These are phyloP conservation scores for Cantharis lateralis DNA, from an alignment of 2,888 invertebrate genomes.

Conservation along the genomic window DNA sequence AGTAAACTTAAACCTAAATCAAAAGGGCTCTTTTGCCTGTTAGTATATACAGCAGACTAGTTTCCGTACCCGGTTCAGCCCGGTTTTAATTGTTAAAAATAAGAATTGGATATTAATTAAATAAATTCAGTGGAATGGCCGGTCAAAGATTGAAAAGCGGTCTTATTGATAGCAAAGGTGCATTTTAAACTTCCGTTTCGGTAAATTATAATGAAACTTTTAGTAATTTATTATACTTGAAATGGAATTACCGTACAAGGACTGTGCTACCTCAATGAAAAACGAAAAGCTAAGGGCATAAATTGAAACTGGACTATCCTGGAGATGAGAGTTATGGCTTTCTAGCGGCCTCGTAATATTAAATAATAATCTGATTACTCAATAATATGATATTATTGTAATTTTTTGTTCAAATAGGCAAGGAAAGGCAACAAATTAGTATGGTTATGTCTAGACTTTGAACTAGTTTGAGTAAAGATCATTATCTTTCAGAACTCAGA, in stretches of 20 bases:
- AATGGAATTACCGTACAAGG: background rate
- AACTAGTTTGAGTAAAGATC: background rate
- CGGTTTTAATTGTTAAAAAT: too few relatives aligned
- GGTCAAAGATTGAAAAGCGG: too few relatives aligned
- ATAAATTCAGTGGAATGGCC: too few relatives aligned
- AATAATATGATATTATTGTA: background rate
- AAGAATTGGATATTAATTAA: too few relatives aligned
- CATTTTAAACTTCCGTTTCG: too few relatives aligned
- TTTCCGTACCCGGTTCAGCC: too few relatives aligned
- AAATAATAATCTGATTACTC: background rate
- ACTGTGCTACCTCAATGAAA: too few relatives aligned
- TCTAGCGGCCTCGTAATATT: background rate
- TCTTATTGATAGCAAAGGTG: too few relatives aligned
- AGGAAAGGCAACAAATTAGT: background rate
- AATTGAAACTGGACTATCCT: background rate
- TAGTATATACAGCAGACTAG: too few relatives aligned
- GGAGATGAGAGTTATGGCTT: background rate
- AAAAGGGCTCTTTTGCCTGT: too few relatives aligned
- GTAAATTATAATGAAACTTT: too few relatives aligned
- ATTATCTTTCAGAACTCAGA: background rate
- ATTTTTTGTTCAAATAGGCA: background rate
- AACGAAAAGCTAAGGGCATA: background rate
- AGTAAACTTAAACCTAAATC: too few relatives aligned
- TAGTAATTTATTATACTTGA: background rate
- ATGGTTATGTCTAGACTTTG: background rate